Conservation (phyloP, 1,140 invertebrate genomes). For the Glomeris maerens region DNA sequence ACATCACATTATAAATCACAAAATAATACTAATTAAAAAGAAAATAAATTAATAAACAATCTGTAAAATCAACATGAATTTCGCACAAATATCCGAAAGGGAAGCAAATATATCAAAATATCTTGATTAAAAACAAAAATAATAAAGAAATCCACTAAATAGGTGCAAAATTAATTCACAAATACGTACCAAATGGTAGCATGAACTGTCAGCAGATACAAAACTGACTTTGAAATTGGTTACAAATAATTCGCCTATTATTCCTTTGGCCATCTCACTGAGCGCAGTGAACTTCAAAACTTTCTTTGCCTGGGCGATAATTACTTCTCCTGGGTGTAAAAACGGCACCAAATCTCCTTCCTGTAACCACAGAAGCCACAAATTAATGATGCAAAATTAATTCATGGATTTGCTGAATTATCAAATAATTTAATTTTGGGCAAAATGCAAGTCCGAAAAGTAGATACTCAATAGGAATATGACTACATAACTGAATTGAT, state of each 20-base stretch:
- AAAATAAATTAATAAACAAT: background rate
- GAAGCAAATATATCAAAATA: background rate
- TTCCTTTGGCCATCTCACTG: slow-evolving; percentile 56
- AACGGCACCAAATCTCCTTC: no score
- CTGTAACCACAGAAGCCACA: slow-evolving; percentile 19
- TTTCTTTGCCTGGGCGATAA: slow-evolving; percentile 59
- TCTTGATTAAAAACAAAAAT: background rate
- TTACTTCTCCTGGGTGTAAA: slow-evolving; percentile 55
- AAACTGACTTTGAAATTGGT: slow-evolving; percentile 80
- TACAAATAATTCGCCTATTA: slow-evolving; percentile 59
- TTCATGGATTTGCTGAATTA: background rate
- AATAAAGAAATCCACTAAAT: background rate
- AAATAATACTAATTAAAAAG: background rate
- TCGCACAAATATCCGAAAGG: background rate
- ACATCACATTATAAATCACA: background rate
- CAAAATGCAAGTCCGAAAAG: no score
- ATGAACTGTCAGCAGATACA: slow-evolving; percentile 43
- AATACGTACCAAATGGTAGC: slow-evolving; percentile 15
- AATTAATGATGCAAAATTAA: background rate
- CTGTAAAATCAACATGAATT: background rate
- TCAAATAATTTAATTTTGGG: background rate
- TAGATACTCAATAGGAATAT: no score
- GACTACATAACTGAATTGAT: no score
- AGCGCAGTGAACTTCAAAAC: slow-evolving; percentile 65
- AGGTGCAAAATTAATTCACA: background rate